These are phyloP conservation scores for Pocillopora meandrina DNA, from an alignment of 92 coral and sea anemone species.

Conservation along the genomic window DNA sequence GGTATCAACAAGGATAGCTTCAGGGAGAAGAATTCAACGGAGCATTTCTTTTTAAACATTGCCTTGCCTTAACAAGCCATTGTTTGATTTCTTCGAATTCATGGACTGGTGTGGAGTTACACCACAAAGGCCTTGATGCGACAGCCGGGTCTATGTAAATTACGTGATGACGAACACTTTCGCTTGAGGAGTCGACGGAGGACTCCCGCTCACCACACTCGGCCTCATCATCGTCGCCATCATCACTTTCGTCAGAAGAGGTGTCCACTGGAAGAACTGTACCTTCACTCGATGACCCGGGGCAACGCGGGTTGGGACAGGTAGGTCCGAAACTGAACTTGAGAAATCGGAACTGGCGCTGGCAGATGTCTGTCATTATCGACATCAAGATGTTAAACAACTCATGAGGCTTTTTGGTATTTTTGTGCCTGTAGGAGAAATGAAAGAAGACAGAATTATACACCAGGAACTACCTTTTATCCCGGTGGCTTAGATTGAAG, in stretches of 20 bases:
- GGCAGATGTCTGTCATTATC: slow-evolving; percentile 62
- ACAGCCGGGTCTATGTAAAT: slow-evolving; percentile 52
- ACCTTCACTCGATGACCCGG: slow-evolving; percentile 60
- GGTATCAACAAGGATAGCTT: not conserved
- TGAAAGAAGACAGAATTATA: not conserved
- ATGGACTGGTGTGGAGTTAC: slow-evolving; percentile 59
- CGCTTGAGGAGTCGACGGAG: not conserved
- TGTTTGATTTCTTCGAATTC: slow-evolving; percentile 58
- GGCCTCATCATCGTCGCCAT: slow-evolving; percentile 22
- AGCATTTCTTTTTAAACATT: not conserved
- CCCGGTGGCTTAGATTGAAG: too few relatives aligned
- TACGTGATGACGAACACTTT: slow-evolving; percentile 57
- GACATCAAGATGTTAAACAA: slow-evolving; percentile 36
- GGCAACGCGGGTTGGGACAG: slow-evolving; percentile 70
- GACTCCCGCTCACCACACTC: slow-evolving; percentile 7
- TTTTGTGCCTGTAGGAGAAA: slow-evolving; percentile 40
- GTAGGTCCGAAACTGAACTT: slow-evolving; percentile 68
- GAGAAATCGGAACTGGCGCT: slow-evolving; percentile 64
- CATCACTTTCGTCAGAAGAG: slow-evolving; percentile 59
- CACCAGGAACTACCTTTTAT: not conserved
- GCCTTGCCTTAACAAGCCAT: slow-evolving; percentile 35
- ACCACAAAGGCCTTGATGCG: slow-evolving; percentile 68
- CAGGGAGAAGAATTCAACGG: not conserved
- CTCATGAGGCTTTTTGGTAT: slow-evolving; percentile 46
- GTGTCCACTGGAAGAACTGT: slow-evolving; percentile 47